Conservation (phyloP, 2,888 invertebrate genomes). For the Sycophila texana region DNA sequence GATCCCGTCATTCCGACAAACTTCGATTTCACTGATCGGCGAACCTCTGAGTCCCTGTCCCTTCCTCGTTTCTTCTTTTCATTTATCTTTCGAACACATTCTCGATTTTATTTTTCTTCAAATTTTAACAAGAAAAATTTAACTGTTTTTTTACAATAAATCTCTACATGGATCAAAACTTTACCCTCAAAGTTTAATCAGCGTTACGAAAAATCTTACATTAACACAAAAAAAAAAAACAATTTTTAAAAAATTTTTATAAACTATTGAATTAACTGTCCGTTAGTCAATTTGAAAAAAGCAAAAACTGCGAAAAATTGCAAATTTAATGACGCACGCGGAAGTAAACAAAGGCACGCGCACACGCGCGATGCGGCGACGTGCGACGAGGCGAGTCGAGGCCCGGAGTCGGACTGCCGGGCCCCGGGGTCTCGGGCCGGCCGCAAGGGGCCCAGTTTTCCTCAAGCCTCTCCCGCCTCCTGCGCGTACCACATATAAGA, state of each 20-base stretch:
- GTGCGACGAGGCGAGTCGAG: conserved; percentile 1
- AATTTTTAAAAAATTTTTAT: no score
- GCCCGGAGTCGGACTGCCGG: background rate
- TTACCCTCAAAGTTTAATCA: background rate
- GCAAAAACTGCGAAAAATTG: background rate
- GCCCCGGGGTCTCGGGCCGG: background rate
- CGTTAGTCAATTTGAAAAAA: no score
- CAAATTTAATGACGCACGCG: background rate
- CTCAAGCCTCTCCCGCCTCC: conserved; percentile 12
- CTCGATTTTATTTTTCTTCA: no score
- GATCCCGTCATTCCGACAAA: background rate
- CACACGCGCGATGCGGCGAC: conserved; percentile 11
- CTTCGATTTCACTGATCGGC: background rate
- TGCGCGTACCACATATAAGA: background rate
- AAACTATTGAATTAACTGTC: no score
- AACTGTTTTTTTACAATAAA: no score
- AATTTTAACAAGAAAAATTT: no score
- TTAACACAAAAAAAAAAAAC: background rate
- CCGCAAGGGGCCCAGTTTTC: conserved; percentile 32
- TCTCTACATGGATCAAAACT: no score
- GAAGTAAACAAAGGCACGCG: conserved; percentile 6
- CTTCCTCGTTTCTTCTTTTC: no score
- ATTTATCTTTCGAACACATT: no score
- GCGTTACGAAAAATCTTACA: background rate
- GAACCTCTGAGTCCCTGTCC: background rate